phyloP scores from a whole-genome alignment of 1,140 invertebrate genomes.

The Drosophila varians region DNA sequence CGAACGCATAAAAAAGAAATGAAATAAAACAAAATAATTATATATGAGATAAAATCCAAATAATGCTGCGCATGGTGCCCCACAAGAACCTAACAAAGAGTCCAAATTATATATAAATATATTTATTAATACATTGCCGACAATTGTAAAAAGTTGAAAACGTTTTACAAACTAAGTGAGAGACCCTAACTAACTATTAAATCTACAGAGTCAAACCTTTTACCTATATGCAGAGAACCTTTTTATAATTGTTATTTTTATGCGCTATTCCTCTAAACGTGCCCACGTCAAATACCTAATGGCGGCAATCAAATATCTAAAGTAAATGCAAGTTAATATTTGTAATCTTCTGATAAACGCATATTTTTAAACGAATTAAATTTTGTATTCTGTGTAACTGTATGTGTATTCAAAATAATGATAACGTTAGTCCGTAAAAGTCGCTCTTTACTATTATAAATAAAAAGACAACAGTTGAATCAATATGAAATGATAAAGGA shows the following conservation, averaged over 20 bases:
- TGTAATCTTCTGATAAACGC: constrained; percentile 54
- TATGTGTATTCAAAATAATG: constrained; percentile 63
- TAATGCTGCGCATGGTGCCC: constrained; percentile 36
- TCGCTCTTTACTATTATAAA: constrained; percentile 65
- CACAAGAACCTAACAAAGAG: constrained; percentile 44
- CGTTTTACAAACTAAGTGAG: constrained; percentile 50
- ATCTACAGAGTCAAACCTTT: constrained; percentile 43
- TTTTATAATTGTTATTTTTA: constrained; percentile 81
- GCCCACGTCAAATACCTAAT: constrained; percentile 27
- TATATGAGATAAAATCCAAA: constrained; percentile 21
- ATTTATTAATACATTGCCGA: constrained; percentile 49
- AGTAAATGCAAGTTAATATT: constrained; percentile 47
- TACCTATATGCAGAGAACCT: constrained; percentile 56
- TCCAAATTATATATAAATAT: constrained; percentile 49
- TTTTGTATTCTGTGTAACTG: constrained; percentile 70
- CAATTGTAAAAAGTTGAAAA: constrained; percentile 71
- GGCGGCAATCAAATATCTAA: constrained; percentile 17
- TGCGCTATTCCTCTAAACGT: constrained; percentile 63
- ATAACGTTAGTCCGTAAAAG: constrained; percentile 73
- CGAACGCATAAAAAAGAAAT: background rate
- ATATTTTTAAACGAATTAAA: constrained; percentile 47
- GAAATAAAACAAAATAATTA: background rate
- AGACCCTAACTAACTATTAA: constrained; percentile 35
- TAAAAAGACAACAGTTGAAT: constrained; percentile 57
- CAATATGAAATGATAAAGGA: constrained; percentile 25